Conservation (phyloP, 1,140 invertebrate species). For the Aphaenogaster rudis region DNA sequence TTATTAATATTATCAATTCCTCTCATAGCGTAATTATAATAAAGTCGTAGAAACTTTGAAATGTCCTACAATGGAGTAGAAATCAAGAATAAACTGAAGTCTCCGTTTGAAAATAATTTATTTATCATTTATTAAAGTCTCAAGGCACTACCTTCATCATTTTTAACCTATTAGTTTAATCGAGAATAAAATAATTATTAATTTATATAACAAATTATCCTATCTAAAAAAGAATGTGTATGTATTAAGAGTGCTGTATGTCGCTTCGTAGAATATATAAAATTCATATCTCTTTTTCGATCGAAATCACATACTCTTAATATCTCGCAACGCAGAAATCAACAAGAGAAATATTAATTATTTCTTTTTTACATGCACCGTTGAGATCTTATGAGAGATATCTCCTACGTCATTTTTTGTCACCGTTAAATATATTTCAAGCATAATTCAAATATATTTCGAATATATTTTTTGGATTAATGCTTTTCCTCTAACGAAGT, state of each 20-base stretch:
- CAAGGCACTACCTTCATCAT: constrained; percentile 58
- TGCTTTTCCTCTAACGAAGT: not conserved
- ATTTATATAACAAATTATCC: constrained; percentile 51
- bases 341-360: constrained; percentile 8
- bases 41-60: not conserved
- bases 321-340: constrained; percentile 27
- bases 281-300: not conserved
- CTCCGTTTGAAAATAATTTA: constrained; percentile 59
- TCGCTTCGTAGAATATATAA: constrained; percentile 53
- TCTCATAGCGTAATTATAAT: not conserved
- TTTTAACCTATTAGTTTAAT: constrained; percentile 28
- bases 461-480: not conserved
- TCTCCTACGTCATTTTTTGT: constrained; percentile 7
- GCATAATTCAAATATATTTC: constrained; percentile 35
- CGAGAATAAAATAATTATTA: constrained; percentile 46
- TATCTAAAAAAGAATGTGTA: constrained; percentile 34
- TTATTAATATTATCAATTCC: not conserved
- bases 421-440: constrained; percentile 25
- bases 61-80: constrained; percentile 18
- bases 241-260: constrained; percentile 5
- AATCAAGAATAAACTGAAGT: constrained; percentile 15
- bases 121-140: constrained; percentile 59
- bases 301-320: constrained; percentile 2
- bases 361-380: constrained; percentile 30
- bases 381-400: constrained; percentile 49